A percentile compares a stretch with the other conserved stretches of the same genome.
Conservation (phyloP, 2,797 vertebrate genomes). For the Hyperoplus immaculatus region DNA sequence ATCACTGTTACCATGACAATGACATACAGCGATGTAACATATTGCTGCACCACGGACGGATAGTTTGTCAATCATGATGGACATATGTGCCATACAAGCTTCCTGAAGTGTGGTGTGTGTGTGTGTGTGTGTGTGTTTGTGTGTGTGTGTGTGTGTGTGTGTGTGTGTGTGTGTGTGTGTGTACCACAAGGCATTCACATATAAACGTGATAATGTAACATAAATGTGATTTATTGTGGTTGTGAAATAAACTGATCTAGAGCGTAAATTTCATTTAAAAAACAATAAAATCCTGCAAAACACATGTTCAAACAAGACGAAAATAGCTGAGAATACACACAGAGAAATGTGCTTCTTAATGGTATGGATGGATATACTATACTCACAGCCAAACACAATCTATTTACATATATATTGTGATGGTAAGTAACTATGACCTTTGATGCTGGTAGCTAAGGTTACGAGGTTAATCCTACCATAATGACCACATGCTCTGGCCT, state of each 20-base stretch:
- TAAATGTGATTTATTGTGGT: not conserved
- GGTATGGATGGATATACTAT: not conserved
- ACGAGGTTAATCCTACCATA: not conserved
- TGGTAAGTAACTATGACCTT: too few relatives aligned
- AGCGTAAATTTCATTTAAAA: not conserved
- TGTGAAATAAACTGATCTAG: not conserved
- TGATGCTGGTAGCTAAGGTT: too few relatives aligned
- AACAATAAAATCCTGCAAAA: not conserved
- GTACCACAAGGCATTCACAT: not conserved
- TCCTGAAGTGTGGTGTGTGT: not conserved
- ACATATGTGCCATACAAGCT: too few relatives aligned
- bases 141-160: slow-evolving; percentile 19
- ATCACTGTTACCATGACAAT: too few relatives aligned
- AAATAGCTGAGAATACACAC: not conserved
- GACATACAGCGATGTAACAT: too few relatives aligned
- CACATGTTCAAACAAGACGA: not conserved
- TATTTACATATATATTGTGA: not conserved
- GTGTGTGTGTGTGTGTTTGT: slow-evolving; percentile 20
- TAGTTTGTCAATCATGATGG: too few relatives aligned
- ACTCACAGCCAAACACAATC: not conserved
- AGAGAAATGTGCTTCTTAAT: not conserved
- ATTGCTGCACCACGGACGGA: too few relatives aligned
- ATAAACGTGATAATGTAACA: not conserved
- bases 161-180: slow-evolving; percentile 5
- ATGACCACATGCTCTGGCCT: not conserved